These are phyloP conservation scores for Capromys pilorides DNA, from an alignment of 2,797 vertebrate species.

Conservation along the genomic window DNA sequence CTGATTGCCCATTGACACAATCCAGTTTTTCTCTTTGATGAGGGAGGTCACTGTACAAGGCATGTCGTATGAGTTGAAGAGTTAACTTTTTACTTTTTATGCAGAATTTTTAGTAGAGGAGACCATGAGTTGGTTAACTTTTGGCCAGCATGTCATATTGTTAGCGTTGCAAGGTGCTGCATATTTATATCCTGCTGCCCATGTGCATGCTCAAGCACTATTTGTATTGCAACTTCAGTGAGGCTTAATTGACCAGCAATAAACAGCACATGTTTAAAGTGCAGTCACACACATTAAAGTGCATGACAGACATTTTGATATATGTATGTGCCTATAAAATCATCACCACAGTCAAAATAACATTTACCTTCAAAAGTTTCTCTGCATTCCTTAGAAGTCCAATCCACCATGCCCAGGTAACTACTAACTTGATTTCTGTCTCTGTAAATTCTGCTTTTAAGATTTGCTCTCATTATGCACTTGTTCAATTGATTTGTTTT, in stretches of 20 bases:
- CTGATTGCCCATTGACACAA: too few relatives aligned
- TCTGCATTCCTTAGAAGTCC: not conserved
- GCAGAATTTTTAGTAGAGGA: not conserved
- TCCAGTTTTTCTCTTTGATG: not conserved
- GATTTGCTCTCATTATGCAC: not conserved
- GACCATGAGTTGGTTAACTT: not conserved
- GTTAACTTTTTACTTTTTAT: not conserved
- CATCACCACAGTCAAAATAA: not conserved
- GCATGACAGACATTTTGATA: not conserved
- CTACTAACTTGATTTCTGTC: not conserved
- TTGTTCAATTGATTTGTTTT: not conserved
- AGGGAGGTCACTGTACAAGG: rapidly evolving
- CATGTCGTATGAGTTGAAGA: not conserved
- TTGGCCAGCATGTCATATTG: not conserved
- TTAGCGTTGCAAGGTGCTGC: not conserved
- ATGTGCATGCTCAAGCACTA: not conserved
- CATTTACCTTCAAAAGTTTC: not conserved
- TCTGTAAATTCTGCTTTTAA: not conserved
- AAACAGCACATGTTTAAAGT: not conserved
- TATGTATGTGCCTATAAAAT: not conserved
- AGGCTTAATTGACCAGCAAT: not conserved
- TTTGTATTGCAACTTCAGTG: not conserved
- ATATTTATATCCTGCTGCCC: not conserved
- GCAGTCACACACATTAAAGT: not conserved
- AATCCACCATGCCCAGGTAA: not conserved